Conservation (phyloP, 2,113 vertebrate genomes). For the Coptodon bakossiorum region DNA sequence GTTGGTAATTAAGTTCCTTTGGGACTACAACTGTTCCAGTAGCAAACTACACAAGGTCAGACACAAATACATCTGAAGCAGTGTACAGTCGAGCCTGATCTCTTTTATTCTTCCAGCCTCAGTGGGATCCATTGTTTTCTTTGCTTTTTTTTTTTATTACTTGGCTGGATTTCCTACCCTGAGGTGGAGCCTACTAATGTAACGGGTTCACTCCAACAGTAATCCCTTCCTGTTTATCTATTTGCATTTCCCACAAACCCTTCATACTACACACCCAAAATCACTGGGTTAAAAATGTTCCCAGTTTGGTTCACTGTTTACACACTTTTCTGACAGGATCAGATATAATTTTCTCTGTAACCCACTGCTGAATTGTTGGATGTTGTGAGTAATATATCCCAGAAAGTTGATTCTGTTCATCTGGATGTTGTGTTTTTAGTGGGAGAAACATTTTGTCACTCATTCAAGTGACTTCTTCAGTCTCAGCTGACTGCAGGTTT, state of each 20-base stretch:
- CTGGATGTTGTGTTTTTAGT: neutral
- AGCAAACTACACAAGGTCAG: neutral
- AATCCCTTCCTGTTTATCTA: neutral
- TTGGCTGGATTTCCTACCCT: neutral
- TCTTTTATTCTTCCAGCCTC: neutral
- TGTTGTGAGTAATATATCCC: neutral
- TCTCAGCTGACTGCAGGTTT: neutral
- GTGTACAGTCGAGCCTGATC: neutral
- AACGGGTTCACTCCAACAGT: neutral
- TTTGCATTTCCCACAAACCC: neutral
- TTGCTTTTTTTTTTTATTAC: neutral
- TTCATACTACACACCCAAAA: neutral
- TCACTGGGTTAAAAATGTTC: neutral
- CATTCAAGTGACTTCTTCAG: neutral
- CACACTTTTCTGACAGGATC: neutral
- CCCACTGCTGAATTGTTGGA: neutral
- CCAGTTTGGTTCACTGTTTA: neutral
- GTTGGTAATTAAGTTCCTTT: neutral
- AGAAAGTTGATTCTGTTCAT: neutral
- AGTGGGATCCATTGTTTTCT: neutral
- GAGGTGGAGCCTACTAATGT: neutral
- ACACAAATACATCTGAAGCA: neutral
- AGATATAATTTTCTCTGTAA: neutral
- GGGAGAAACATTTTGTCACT: neutral
- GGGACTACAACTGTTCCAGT: neutral